A percentile compares a stretch with the other conserved stretches of the same genome.
These are phyloP conservation scores for Aldrovandia affinis DNA, from an alignment of 2,797 vertebrate species.

Conservation along the genomic window DNA sequence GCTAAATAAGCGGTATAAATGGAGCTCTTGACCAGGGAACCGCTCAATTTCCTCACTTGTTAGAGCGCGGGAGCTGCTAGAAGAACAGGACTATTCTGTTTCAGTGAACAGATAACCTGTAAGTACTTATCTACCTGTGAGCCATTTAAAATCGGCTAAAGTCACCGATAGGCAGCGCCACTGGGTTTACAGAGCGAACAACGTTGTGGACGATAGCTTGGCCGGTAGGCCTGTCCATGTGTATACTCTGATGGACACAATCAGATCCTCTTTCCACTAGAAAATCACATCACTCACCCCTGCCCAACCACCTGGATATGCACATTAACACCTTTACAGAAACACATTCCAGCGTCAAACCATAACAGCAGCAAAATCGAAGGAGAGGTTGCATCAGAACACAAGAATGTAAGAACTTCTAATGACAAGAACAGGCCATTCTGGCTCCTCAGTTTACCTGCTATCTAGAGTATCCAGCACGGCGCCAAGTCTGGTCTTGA, in stretches of 20 bases:
- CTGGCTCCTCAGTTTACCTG: background rate
- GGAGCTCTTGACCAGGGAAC: conserved; percentile 5
- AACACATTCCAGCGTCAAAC: background rate
- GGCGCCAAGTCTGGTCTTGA: background rate
- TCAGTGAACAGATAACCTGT: background rate
- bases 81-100: background rate
- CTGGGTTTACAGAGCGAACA: too few relatives aligned
- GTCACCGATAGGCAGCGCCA: too few relatives aligned
- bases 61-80: background rate
- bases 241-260: too few relatives aligned
- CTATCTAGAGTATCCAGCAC: background rate
- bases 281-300: too few relatives aligned
- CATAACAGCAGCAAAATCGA: too few relatives aligned
- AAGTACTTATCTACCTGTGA: background rate
- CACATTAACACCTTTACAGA: too few relatives aligned
- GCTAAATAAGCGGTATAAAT: conserved; percentile 17
- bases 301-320: too few relatives aligned
- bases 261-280: too few relatives aligned
- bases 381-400: background rate
- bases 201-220: too few relatives aligned
- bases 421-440: background rate
- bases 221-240: too few relatives aligned
- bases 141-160: too few relatives aligned
- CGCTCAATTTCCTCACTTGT: background rate
- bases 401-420: background rate